Percentiles rank a stretch among this genome's conserved stretches.
Conservation (phyloP, 2,888 invertebrate species). For the Loripinus fragilis region DNA sequence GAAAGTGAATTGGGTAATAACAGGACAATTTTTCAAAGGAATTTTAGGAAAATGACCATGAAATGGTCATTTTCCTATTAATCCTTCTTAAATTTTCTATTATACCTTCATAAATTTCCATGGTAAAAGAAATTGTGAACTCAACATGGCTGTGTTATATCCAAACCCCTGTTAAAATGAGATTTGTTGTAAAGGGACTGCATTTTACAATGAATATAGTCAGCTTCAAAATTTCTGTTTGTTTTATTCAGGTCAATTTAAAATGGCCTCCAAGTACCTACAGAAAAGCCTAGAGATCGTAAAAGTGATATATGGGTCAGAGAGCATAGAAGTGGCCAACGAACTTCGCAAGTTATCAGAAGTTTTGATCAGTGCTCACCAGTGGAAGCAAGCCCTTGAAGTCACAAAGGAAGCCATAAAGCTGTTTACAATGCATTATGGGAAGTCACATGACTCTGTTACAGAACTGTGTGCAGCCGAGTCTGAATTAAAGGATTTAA, state of each 20-base stretch:
- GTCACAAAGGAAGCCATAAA: conserved; percentile 57
- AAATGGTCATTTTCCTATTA: too few relatives aligned
- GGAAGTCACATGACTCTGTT: conserved; percentile 62
- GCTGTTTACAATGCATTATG: conserved; percentile 67
- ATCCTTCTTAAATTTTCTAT: too few relatives aligned
- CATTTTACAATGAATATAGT: too few relatives aligned
- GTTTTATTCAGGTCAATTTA: conserved; percentile 82
- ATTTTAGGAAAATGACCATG: too few relatives aligned
- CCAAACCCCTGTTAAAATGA: too few relatives aligned
- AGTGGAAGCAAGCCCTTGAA: conserved; percentile 76
- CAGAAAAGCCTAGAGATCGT: conserved; percentile 86
- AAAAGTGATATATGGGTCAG: conserved; percentile 87
- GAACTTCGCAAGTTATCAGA: conserved; percentile 88
- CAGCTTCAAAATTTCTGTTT: too few relatives aligned
- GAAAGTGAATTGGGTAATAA: too few relatives aligned
- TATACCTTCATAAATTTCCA: too few relatives aligned
- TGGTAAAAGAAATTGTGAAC: too few relatives aligned
- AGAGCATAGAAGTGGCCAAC: conserved; percentile 88
- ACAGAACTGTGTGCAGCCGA: conserved; percentile 57
- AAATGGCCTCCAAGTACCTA: conserved; percentile 83
- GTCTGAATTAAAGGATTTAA: conserved; percentile 42
- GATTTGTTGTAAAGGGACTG: too few relatives aligned
- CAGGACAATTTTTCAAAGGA: too few relatives aligned
- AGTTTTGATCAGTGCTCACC: conserved; percentile 85
- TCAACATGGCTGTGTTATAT: too few relatives aligned